Percentiles rank a stretch among this genome's conserved stretches.
Conservation (phyloP, 1,140 invertebrate species). For the Heliothis subflexa region DNA sequence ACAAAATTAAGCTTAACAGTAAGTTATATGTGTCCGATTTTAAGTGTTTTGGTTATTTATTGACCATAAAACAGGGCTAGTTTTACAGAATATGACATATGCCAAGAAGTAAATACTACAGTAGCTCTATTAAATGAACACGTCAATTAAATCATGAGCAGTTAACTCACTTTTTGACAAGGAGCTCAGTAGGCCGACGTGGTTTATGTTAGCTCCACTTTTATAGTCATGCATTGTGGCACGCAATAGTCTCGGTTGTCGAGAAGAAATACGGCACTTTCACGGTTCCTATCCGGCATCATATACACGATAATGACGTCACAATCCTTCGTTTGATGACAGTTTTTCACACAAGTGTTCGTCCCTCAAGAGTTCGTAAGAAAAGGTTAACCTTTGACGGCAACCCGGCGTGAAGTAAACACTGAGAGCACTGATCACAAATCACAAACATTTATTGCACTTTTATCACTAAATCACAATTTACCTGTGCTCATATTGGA, state of each 20-base stretch:
- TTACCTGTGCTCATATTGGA: conserved; percentile 97
- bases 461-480: conserved; percentile 79
- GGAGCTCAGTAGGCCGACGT: conserved; percentile 77
- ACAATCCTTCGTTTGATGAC: conserved; percentile 75
- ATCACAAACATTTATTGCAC: conserved; percentile 74
- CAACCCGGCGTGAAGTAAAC: conserved; percentile 67
- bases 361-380: conserved; percentile 62
- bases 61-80: conserved; percentile 16
- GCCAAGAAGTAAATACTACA: conserved; percentile 32
- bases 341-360: conserved; percentile 69
- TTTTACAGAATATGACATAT: conserved; percentile 15
- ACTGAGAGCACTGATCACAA: conserved; percentile 73
- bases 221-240: conserved; percentile 82
- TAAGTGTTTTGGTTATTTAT: conserved; percentile 7
- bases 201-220: conserved; percentile 79
- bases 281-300: conserved; percentile 82
- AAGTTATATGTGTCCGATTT: conserved; percentile 20
- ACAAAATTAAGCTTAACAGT: conserved; percentile 25
- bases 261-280: conserved; percentile 78
- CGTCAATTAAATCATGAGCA: conserved; percentile 51
- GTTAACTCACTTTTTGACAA: conserved; percentile 82
- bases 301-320: conserved; percentile 80
- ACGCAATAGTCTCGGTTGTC: conserved; percentile 70
- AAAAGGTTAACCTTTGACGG: conserved; percentile 64
- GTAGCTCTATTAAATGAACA: conserved; percentile 18